phyloP scores from a whole-genome alignment of 2,113 vertebrate genomes.

The Anser brachyrhynchus region DNA sequence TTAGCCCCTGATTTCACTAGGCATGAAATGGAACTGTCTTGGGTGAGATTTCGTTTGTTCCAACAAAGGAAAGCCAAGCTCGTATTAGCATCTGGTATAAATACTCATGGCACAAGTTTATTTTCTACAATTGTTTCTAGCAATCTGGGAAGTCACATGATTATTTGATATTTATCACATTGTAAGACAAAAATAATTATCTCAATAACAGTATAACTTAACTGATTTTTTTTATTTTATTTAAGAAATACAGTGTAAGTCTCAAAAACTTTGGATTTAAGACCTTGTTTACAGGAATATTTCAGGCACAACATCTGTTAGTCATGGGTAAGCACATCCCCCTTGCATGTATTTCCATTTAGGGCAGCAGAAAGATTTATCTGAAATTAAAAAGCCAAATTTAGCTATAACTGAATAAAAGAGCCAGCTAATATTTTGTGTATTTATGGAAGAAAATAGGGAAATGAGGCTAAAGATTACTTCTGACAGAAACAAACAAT shows the following conservation, averaged over 20 bases:
- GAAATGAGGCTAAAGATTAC: not conserved
- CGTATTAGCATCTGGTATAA: not conserved
- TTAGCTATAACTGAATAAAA: not conserved
- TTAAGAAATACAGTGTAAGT: not conserved
- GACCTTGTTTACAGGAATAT: constrained; percentile 56
- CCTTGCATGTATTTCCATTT: constrained; percentile 52
- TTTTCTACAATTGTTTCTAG: not conserved
- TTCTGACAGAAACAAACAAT: constrained; percentile 23
- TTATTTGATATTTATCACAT: not conserved
- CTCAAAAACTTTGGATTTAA: not conserved
- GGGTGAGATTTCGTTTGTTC: not conserved
- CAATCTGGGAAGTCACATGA: not conserved
- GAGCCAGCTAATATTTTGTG: not conserved
- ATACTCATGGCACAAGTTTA: not conserved
- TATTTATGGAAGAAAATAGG: constrained; percentile 25
- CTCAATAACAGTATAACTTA: not conserved
- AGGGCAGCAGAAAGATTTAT: constrained; percentile 15
- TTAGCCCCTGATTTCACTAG: not conserved
- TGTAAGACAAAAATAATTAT: not conserved
- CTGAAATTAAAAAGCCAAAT: constrained; percentile 48
- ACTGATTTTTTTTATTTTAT: not conserved
- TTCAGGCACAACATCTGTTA: constrained; percentile 65
- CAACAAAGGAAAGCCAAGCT: not conserved
- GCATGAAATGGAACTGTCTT: not conserved
- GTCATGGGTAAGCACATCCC: not conserved